phyloP scores from a whole-genome alignment of 1,140 invertebrate species.

The Copidosoma floridanum region DNA sequence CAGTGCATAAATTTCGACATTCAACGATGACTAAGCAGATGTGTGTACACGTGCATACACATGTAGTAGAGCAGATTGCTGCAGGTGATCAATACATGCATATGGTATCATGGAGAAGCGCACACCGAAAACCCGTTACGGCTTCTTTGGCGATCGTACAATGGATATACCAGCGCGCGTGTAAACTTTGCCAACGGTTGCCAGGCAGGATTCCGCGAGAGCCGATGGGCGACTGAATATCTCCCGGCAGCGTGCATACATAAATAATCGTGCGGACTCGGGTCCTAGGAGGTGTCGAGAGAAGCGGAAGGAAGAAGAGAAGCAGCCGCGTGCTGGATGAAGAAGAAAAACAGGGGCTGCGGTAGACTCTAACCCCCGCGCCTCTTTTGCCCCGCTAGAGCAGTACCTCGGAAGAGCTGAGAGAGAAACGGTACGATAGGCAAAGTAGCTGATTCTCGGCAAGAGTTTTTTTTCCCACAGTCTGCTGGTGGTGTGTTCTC shows the following conservation, averaged over 20 bases:
- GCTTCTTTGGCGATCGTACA: background rate
- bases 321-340: background rate
- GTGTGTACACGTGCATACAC: too few species aligned
- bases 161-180: background rate
- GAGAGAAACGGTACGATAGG: slow-evolving; percentile 33
- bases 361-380: too few species aligned
- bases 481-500: slow-evolving; percentile 38
- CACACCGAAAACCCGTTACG: slow-evolving; percentile 4
- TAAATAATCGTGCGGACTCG: too few species aligned
- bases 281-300: too few species aligned
- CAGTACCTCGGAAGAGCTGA: too few species aligned
- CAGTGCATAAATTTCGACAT: slow-evolving; percentile 15
- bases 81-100: slow-evolving; percentile 4
- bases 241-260: too few species aligned
- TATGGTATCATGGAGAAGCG: too few species aligned
- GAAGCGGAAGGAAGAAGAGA: background rate
- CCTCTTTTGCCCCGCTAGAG: background rate
- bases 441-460: slow-evolving; percentile 36
- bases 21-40: too few species aligned
- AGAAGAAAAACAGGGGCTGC: background rate
- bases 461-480: slow-evolving; percentile 32
- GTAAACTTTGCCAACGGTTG: background rate
- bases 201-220: background rate
- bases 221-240: background rate
- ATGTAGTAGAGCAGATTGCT: too few species aligned